These are phyloP conservation scores for Drosophila multiciliata DNA, from an alignment of 2,888 invertebrate genomes.

Conservation along the genomic window DNA sequence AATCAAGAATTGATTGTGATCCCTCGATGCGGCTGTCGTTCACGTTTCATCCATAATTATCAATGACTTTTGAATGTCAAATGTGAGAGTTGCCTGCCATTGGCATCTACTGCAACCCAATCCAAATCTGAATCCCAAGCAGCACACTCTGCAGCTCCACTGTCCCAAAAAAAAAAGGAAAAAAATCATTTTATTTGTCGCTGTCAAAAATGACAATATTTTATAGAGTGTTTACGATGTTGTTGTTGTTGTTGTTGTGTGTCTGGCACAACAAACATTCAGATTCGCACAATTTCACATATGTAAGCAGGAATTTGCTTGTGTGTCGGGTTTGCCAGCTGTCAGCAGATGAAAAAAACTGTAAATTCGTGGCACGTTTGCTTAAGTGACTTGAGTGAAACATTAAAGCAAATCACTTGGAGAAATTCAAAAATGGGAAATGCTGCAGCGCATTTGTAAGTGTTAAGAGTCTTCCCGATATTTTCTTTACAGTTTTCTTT, in stretches of 20 bases:
- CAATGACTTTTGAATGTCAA: constrained; percentile 81
- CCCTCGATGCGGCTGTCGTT: constrained; percentile 81
- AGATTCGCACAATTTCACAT: constrained; percentile 57
- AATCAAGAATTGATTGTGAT: constrained; percentile 81
- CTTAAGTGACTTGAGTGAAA: constrained; percentile 70
- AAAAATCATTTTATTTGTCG: constrained; percentile 74
- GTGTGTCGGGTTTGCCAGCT: constrained; percentile 43
- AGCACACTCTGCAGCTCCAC: background rate
- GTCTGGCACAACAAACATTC: constrained; percentile 27
- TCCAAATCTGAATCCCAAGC: background rate
- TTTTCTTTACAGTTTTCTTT: constrained; percentile 13
- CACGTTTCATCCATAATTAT: constrained; percentile 79
- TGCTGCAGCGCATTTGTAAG: constrained; percentile 53
- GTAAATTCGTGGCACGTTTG: constrained; percentile 68
- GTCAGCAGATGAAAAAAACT: constrained; percentile 10
- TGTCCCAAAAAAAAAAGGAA: constrained; percentile 48
- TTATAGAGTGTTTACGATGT: constrained; percentile 72
- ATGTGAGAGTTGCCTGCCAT: constrained; percentile 69
- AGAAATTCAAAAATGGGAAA: constrained; percentile 42
- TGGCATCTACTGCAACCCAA: constrained; percentile 52
- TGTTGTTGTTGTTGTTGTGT: background rate
- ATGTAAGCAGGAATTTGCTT: constrained; percentile 61
- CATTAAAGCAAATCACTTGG: constrained; percentile 65
- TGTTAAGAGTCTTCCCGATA: background rate
- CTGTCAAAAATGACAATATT: constrained; percentile 82